Evolutionary conservation across 1,140 invertebrate species (phyloP).

Genomic region (Lepidurus apus): DNA sequence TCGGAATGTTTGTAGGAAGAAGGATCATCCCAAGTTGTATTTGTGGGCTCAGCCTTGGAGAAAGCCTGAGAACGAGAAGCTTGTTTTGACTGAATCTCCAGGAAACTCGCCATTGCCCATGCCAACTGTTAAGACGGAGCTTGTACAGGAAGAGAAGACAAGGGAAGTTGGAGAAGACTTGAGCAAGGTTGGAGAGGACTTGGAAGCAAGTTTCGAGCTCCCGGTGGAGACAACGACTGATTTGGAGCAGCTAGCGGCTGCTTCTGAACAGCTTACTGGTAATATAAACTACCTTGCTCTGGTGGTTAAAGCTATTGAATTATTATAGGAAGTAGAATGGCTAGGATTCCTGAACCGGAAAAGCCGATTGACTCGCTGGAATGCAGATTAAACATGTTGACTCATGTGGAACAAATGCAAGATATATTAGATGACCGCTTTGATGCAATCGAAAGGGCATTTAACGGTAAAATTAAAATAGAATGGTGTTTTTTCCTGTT

Average conservation of each 20-base stretch:
- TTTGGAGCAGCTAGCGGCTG: neutral
- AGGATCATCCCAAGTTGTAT: slow-evolving; percentile 63
- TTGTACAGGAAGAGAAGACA: neutral
- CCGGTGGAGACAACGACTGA: neutral
- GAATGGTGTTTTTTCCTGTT: neutral
- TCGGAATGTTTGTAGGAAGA: slow-evolving; percentile 39
- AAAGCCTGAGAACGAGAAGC: slow-evolving; percentile 37
- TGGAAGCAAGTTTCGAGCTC: neutral
- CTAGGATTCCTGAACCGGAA: slow-evolving; percentile 64
- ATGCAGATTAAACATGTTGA: slow-evolving; percentile 67
- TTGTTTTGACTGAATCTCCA: neutral
- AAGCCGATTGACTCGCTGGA: slow-evolving; percentile 70
- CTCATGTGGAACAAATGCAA: slow-evolving; percentile 70
- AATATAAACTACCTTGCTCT: neutral
- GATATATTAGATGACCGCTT: slow-evolving; percentile 62
- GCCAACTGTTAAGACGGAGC: neutral
- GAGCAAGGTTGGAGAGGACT: neutral
- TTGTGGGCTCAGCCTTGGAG: slow-evolving; percentile 76
- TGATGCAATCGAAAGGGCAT: slow-evolving; percentile 68
- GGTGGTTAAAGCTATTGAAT: neutral
- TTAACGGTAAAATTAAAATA: slow-evolving; percentile 53
- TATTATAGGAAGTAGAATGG: slow-evolving; percentile 33
- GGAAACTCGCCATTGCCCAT: neutral
- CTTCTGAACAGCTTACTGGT: neutral
- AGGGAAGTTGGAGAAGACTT: neutral